Conservation (phyloP, 35 echinoderm and acorn worm species). For the Strongylocentrotus purpuratus region DNA sequence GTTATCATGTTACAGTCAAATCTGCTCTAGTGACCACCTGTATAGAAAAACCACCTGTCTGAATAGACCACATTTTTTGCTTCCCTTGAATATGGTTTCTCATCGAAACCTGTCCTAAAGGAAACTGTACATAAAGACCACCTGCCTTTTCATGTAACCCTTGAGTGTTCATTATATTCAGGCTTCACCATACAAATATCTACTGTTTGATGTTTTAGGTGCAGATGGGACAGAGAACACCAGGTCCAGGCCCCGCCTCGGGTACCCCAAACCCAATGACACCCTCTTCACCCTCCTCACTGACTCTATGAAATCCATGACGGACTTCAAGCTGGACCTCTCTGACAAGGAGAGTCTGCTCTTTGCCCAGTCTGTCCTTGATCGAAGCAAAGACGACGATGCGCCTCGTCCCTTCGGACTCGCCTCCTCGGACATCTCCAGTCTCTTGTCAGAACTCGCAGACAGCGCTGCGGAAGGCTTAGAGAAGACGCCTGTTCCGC, state of each 20-base stretch:
- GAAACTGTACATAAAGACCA: too few species aligned
- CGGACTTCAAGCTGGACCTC: constrained; percentile 69
- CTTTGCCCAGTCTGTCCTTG: constrained; percentile 66
- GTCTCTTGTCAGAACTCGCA: constrained; percentile 40
- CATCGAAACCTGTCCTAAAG: too few species aligned
- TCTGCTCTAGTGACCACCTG: too few species aligned
- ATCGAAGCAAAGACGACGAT: constrained; percentile 47
- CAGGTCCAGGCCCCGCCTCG: constrained; percentile 26
- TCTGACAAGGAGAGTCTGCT: constrained; percentile 63
- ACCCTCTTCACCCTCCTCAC: constrained; percentile 68
- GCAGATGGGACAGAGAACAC: not conserved
- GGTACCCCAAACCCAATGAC: constrained; percentile 72
- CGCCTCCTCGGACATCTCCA: constrained; percentile 37
- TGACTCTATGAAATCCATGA: constrained; percentile 56
- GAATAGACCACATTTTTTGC: too few species aligned
- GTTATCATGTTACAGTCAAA: too few species aligned
- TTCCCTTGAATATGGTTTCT: too few species aligned
- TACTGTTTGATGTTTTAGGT: not conserved
- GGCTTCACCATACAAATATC: too few species aligned
- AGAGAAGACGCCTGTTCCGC: not conserved
- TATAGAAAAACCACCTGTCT: too few species aligned
- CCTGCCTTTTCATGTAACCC: too few species aligned
- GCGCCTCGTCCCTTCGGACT: constrained; percentile 57
- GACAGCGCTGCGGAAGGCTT: not conserved
- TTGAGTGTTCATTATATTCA: too few species aligned